Base-by-base conservation (phyloP, 2,113 vertebrate genomes). In the Ploceus nigricollis region DNA sequence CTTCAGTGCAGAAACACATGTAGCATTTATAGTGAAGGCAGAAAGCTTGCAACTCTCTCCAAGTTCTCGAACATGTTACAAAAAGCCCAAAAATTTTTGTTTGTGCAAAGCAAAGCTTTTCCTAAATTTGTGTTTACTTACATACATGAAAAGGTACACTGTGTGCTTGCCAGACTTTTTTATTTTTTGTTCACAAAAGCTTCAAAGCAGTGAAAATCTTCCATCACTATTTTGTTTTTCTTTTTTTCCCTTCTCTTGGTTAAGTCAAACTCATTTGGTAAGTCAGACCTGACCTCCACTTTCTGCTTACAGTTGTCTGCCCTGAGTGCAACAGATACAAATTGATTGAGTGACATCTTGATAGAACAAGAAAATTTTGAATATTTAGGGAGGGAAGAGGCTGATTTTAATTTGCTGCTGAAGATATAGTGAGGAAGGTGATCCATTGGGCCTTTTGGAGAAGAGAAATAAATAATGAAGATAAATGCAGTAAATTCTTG, bases 401-500 rank as follows among this genome's bases (percentile, higher is more conserved):
- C 50, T 87, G 72, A 54, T 90, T 93, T 93, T 65, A 88, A 90
- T 93, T 87, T 81, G 61, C 37, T 71, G 47, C 56, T 80, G 70
- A 88, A 94, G 75, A 68, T 87, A 39, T 0, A 90, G n/a, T 56
- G 86, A 90, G 47, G 54, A 80, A 86, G 37, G 65, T 77, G 89
- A 66, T 91, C 76, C 20, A 19, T 1, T 84, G 28, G 71, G 79
- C 64, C 42, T 94, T 82, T 39, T 58, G 69, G 47, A 79, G 40
- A 58, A 91, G 37, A 54, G 35, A 93, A 94, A 73, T 56, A 93
- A 88, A 79, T 77, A 82, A 76, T 70, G 47, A 90, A 87, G 61
- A 87, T 57, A 93, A 91, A 90, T 57, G 40, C 44, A 84, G 13
- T 70, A 87, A 87, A 96, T 94, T 92, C 82, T 77, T 97, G 87